These are phyloP conservation scores for Neopipo cinnamomea DNA, from an alignment of 2,113 vertebrate species.

Conservation along the genomic window DNA sequence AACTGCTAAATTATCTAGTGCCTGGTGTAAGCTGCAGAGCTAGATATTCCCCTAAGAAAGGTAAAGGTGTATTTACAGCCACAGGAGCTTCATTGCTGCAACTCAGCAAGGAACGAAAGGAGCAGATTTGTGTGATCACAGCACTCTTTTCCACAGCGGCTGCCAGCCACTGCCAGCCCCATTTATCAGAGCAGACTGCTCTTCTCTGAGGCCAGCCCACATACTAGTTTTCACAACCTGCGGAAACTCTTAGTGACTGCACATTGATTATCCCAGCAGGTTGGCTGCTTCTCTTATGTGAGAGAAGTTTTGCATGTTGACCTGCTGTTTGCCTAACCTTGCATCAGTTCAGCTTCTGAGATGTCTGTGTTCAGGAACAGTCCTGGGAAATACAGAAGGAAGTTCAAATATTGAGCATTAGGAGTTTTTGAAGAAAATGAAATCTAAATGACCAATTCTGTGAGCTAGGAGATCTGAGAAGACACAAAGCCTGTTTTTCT, in stretches of 20 bases:
- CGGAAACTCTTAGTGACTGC: background rate
- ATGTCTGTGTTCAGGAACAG: background rate
- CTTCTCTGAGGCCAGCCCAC: conserved; percentile 13
- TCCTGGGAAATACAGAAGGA: background rate
- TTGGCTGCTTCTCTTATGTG: background rate
- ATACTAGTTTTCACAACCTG: background rate
- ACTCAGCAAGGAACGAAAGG: conserved; percentile 13
- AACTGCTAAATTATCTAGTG: background rate
- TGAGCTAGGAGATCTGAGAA: background rate
- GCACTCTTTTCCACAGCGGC: background rate
- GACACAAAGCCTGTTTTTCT: background rate
- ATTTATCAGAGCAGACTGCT: background rate
- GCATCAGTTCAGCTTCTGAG: background rate
- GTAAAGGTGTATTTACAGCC: background rate
- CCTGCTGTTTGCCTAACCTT: background rate
- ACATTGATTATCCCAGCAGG: background rate
- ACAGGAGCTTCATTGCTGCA: background rate
- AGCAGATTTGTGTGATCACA: conserved; percentile 29
- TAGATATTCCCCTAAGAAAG: background rate
- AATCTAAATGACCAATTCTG: background rate
- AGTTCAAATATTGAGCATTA: background rate
- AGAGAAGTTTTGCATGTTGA: background rate
- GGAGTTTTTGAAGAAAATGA: background rate
- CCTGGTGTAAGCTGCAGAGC: background rate
- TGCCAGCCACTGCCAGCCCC: background rate